Evolutionary conservation across 2,888 invertebrate genomes (phyloP).

Genomic region (Notodonta ziczac): DNA sequence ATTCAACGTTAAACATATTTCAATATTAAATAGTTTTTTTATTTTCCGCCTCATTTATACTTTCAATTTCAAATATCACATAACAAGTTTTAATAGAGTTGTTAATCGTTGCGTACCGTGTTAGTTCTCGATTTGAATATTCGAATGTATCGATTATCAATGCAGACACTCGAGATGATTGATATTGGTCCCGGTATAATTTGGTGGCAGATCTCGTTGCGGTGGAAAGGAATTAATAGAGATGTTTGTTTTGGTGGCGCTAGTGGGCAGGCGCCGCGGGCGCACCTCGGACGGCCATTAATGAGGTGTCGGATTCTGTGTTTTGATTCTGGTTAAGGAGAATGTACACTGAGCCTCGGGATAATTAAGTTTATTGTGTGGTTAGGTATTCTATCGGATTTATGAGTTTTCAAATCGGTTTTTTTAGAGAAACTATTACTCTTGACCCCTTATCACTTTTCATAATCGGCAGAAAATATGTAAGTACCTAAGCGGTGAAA

Average conservation of each 20-base stretch:
- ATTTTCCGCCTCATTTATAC: constrained; percentile 19
- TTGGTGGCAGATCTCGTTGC: constrained; percentile 56
- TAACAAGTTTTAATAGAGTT: constrained; percentile 55
- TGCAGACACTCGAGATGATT: constrained; percentile 66
- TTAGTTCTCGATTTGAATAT: constrained; percentile 62
- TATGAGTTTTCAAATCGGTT: no score
- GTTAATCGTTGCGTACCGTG: constrained; percentile 55
- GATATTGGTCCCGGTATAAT: constrained; percentile 66
- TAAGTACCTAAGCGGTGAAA: no score
- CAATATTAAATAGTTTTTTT: constrained; percentile 7
- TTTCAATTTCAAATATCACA: constrained; percentile 36
- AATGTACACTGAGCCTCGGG: constrained; percentile 28
- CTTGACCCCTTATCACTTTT: no score
- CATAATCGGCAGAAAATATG: no score
- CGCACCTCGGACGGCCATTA: constrained; percentile 58
- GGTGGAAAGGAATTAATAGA: constrained; percentile 71
- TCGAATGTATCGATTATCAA: constrained; percentile 65
- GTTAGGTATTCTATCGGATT: no score
- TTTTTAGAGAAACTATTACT: no score
- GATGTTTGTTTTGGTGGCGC: constrained; percentile 77
- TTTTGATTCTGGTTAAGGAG: constrained; percentile 56
- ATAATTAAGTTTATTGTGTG: background rate
- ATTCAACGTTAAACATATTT: constrained; percentile 5
- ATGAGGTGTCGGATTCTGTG: constrained; percentile 71
- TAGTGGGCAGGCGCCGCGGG: constrained; percentile 66